phyloP scores from a whole-genome alignment of 2,888 invertebrate species.

The Drosophila melanocephala region DNA sequence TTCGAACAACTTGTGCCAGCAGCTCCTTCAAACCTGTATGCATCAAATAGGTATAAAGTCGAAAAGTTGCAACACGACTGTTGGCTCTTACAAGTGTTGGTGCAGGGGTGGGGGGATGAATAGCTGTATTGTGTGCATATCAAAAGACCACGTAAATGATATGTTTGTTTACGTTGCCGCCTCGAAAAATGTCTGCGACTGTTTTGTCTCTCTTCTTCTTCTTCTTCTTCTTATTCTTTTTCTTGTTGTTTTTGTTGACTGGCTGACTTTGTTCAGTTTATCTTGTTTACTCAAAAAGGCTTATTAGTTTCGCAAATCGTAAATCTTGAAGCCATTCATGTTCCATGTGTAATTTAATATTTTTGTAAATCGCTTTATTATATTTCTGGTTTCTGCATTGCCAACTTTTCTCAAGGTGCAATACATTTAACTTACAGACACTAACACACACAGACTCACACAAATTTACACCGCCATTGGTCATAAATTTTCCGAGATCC shows the following conservation, averaged over 20 bases:
- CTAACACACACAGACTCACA: neutral
- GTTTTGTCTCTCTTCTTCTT: constrained; percentile 4
- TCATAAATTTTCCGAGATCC: constrained; percentile 35
- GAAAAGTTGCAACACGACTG: neutral
- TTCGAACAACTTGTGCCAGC: neutral
- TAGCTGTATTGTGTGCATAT: constrained; percentile 3
- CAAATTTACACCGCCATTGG: constrained; percentile 5
- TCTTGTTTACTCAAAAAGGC: neutral
- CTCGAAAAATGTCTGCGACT: constrained; percentile 25
- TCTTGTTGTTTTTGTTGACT: neutral
- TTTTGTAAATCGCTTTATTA: neutral
- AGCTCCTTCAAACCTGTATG: neutral
- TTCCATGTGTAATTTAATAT: neutral
- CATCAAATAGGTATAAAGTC: neutral
- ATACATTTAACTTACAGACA: neutral
- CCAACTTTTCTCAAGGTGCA: neutral
- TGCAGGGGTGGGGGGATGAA: neutral
- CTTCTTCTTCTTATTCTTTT: neutral
- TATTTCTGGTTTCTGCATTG: neutral
- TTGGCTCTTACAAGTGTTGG: neutral
- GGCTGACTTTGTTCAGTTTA: neutral
- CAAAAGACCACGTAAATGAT: constrained; percentile 43
- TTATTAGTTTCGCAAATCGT: neutral
- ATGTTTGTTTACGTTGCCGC: constrained; percentile 53
- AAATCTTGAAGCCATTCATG: neutral